Percentiles rank a stretch among this genome's conserved stretches.
Evolutionary conservation across 2,888 invertebrate genomes (phyloP).

Genomic region (Cephonodes hylas): DNA sequence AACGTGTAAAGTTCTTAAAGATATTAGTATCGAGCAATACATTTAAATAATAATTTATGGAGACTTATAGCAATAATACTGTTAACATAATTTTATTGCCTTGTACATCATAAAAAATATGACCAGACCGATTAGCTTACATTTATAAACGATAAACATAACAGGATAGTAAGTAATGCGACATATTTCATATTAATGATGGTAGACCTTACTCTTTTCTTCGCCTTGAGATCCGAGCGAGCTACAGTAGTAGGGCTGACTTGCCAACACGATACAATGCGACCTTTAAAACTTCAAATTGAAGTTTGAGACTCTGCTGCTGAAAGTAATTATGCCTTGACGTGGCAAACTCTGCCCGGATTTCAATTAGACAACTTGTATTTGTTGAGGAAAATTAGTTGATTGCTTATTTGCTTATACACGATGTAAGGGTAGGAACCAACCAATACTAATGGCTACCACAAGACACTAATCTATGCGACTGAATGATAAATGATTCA

Average conservation of each 20-base stretch:
- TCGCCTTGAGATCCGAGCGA: neutral
- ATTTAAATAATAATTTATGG: neutral
- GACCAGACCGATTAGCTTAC: neutral
- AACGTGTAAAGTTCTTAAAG: neutral
- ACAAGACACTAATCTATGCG: no score
- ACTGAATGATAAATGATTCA: no score
- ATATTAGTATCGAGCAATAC: neutral
- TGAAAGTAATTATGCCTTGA: neutral
- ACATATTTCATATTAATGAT: neutral
- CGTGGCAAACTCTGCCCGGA: neutral
- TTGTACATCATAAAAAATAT: neutral
- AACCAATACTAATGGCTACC: no score
- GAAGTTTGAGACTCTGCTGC: neutral
- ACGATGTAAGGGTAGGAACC: neutral
- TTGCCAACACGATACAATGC: neutral
- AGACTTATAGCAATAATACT: neutral
- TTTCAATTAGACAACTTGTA: neutral
- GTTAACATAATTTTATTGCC: neutral
- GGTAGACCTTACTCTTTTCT: neutral
- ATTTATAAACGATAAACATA: neutral
- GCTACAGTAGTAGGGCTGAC: neutral
- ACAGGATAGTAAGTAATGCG: no score
- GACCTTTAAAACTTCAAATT: constrained; percentile 7
- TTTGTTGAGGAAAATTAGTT: neutral
- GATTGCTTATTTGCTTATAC: neutral